A percentile compares a stretch with the other conserved stretches of the same genome.
phyloP scores from a whole-genome alignment of 1,140 invertebrate genomes.

The Solenopsis invicta region DNA sequence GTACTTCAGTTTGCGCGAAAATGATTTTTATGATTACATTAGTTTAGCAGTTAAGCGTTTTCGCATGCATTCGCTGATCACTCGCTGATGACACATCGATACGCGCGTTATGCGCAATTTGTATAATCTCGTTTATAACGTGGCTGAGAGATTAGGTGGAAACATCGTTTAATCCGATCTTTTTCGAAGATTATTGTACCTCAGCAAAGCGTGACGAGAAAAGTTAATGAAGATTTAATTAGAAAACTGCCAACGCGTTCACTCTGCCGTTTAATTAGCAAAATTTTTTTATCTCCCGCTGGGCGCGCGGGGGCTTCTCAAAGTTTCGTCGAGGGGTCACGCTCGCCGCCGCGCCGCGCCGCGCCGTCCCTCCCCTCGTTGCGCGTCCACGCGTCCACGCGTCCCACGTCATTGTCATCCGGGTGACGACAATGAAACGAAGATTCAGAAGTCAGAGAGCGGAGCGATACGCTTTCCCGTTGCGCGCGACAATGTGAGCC shows the following conservation, averaged over 20 bases:
- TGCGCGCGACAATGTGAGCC: slow-evolving; percentile 12
- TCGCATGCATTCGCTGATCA: neutral
- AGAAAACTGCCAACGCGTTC: neutral
- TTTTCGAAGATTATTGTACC: neutral
- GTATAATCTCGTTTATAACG: neutral
- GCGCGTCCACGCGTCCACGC: slow-evolving; percentile 63
- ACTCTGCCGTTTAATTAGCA: neutral
- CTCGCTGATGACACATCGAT: neutral
- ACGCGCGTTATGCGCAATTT: neutral
- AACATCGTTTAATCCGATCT: too few relatives aligned
- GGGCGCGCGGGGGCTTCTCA: neutral
- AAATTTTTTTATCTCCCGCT: neutral
- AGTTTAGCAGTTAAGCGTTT: neutral
- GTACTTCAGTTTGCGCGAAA: neutral
- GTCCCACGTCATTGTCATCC: slow-evolving; percentile 72
- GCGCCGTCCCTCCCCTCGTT: neutral
- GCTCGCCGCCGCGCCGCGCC: neutral
- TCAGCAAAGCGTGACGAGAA: neutral
- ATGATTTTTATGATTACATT: neutral
- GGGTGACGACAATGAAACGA: slow-evolving; percentile 69
- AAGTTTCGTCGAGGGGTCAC: neutral
- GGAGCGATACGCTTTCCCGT: slow-evolving; percentile 54
- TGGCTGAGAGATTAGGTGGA: neutral
- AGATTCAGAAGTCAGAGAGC: slow-evolving; percentile 65
- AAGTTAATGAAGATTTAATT: neutral